A percentile compares a stretch with the other conserved stretches of the same genome.
phyloP scores from a whole-genome alignment of 2,888 invertebrate species.

The Drosophila nr. perissopoda region DNA sequence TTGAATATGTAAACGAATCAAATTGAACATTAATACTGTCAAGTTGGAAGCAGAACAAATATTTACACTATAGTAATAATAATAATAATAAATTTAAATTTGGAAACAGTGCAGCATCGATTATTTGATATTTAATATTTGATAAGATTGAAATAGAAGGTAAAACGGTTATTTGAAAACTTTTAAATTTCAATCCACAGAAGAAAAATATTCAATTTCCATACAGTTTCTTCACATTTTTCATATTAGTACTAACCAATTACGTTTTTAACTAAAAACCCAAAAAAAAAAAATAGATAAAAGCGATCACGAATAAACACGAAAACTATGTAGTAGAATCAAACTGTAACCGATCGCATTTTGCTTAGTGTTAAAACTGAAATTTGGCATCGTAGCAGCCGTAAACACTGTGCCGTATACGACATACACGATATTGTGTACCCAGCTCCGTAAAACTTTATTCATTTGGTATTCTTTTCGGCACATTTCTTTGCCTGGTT shows the following conservation, averaged over 20 bases:
- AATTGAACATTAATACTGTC: background rate
- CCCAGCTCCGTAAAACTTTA: conserved; percentile 40
- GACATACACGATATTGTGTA: conserved; percentile 30
- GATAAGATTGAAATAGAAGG: background rate
- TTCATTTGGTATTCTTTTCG: conserved; percentile 46
- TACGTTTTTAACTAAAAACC: too few species aligned
- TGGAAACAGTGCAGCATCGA: conserved; percentile 16
- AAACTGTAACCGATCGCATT: background rate
- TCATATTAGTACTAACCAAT: background rate
- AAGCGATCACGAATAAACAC: background rate
- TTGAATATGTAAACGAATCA: background rate
- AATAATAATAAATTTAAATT: background rate
- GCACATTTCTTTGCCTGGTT: conserved; percentile 35
- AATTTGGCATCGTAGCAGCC: conserved; percentile 44
- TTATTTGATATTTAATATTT: background rate
- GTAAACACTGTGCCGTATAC: conserved; percentile 27
- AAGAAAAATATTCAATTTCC: background rate
- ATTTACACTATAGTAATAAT: background rate
- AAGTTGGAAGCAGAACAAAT: background rate
- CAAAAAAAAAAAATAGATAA: background rate
- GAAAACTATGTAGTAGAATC: background rate
- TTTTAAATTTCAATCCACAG: background rate
- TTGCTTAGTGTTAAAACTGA: conserved; percentile 11
- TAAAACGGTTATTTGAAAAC: background rate
- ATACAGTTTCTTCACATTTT: background rate